Base-by-base conservation (phyloP, 2,888 invertebrate species). In the Cheilosia scutellata region DNA sequence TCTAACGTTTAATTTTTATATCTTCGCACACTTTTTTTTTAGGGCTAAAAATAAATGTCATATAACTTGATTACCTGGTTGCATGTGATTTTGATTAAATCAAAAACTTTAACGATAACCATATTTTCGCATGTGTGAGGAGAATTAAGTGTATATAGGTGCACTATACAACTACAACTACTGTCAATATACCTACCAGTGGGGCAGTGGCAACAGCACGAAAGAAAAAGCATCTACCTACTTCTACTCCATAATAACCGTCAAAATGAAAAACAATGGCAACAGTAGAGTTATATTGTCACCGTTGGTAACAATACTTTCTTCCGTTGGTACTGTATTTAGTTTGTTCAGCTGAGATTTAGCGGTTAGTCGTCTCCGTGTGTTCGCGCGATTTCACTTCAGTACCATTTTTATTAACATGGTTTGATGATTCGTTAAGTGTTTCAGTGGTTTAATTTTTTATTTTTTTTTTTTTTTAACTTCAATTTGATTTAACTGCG, bases 301-400 rank as follows among this genome's bases (percentile, higher is more conserved):
- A 75, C 83, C 75, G 72, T 78, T 80, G 86, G 80, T 86, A 86
- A 82, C 86, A 86, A 82, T 86, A 77, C 86, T 70, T 82, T 86
- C 77, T 82, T 82, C 82, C 86, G 68, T 82, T 82, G 72, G 82
- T 86, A 86, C 72, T 86, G 49, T 49, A 55, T 62, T 86, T 72
- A 86, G 86, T 86, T 82, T 62, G 72, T 66, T 82, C 44, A 76
- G 72, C 53, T 63, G 76, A 72, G 86, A 82, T 86, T 77, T 49
- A 86, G 68, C 71, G 80, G 68, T 58, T 82, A 76, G 86, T 86
- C 82, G 86, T 68, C 70, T 76, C 82, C 82, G 86, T 68, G 74
- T 76, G 60, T 63, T 58, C 63, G 82, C 75, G 84, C 76, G 82
- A 82, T 86, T 72, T 86, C 66, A 86, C 72, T 63, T 76, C 63